Evolutionary conservation across 2,797 vertebrate genomes (phyloP).

Genomic region (Aselliscus stoliczkanus): DNA sequence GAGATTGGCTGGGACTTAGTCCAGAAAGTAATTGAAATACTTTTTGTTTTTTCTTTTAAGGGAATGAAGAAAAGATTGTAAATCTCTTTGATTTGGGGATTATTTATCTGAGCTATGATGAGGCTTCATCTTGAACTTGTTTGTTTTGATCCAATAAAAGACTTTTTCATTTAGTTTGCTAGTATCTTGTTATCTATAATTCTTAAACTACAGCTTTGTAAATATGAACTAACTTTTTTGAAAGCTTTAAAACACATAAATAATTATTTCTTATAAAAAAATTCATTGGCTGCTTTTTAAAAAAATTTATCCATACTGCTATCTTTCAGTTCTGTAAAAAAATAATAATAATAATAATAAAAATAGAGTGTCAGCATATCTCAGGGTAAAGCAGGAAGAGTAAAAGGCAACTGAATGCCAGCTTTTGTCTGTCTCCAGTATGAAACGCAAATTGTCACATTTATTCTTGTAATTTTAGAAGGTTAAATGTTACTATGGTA

Average conservation of each 20-base stretch:
- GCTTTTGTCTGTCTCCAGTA: not conserved
- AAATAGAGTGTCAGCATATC: not conserved
- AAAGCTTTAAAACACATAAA: slow-evolving; percentile 15
- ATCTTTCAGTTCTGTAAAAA: not conserved
- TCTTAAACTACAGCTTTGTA: slow-evolving; percentile 62
- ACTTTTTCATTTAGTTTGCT: slow-evolving; percentile 46
- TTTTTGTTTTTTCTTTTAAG: not conserved
- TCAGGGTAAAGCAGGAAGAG: not conserved
- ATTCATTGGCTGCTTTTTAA: not conserved
- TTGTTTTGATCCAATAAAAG: not conserved
- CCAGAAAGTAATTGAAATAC: not conserved
- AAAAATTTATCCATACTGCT: not conserved
- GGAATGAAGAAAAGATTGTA: not conserved
- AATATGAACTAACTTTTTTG: slow-evolving; percentile 49
- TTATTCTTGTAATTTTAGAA: slow-evolving; percentile 1
- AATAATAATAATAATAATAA: slow-evolving; percentile 29
- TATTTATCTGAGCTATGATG: not conserved
- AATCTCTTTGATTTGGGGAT: not conserved
- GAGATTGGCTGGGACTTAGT: not conserved
- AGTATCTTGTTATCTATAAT: slow-evolving; percentile 63
- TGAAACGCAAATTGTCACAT: not conserved
- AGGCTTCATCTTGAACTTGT: slow-evolving; percentile 42
- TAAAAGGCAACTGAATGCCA: not conserved
- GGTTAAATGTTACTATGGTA: not conserved
- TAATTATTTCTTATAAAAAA: slow-evolving; percentile 42